Evolutionary conservation across 2,113 vertebrate species (phyloP).

Genomic region (Pagrus major): DNA sequence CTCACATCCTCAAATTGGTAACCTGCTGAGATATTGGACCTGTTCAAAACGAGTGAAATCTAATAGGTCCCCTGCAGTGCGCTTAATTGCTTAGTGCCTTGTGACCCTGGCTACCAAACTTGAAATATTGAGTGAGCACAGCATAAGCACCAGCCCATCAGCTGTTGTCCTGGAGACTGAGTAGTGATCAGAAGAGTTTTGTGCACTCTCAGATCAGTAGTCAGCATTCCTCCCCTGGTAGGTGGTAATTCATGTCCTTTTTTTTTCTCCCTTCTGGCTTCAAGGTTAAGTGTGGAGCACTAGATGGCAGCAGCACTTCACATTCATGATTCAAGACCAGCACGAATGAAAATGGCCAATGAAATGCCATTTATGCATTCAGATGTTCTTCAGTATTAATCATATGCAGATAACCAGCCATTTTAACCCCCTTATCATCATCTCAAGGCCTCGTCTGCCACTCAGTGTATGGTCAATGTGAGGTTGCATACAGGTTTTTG

Average conservation of each 20-base stretch:
- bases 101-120: background rate
- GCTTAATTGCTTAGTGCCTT: constrained; percentile 21
- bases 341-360: background rate
- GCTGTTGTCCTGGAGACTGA: background rate
- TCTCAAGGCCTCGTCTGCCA: background rate
- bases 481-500: background rate
- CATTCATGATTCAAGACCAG: background rate
- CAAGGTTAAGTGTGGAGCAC: constrained; percentile 32
- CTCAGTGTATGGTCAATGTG: background rate
- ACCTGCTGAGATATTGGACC: constrained; percentile 19
- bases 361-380: background rate
- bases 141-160: background rate
- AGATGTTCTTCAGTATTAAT: background rate
- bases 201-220: background rate
- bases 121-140: constrained; percentile 8
- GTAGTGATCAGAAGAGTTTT: background rate
- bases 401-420: background rate
- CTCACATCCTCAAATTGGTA: background rate
- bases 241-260: background rate
- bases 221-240: background rate
- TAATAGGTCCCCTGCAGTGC: constrained; percentile 22
- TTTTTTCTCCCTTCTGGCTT: background rate
- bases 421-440: background rate
- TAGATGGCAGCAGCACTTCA: constrained; percentile 78
- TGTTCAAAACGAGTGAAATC: constrained; percentile 18